phyloP scores from a whole-genome alignment of 2,888 invertebrate species.

The Melangyna quadrimaculata region DNA sequence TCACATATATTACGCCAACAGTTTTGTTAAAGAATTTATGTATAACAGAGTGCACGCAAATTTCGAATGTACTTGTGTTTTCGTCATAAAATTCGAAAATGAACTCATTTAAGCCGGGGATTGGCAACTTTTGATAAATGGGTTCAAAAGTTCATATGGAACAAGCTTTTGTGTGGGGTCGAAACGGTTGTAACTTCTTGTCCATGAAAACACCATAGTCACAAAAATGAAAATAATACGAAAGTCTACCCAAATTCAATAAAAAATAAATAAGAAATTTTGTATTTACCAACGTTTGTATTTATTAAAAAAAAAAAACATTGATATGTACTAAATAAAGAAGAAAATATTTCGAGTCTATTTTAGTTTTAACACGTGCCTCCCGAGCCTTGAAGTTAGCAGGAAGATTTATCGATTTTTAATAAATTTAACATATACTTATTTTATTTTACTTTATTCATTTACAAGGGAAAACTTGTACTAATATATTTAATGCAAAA shows the following conservation, averaged over 20 bases:
- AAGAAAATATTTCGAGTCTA: too few species aligned
- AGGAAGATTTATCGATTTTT: too few species aligned
- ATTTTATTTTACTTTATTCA: too few species aligned
- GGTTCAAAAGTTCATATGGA: not conserved
- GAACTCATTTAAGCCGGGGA: not conserved
- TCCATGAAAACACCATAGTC: not conserved
- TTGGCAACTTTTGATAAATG: not conserved
- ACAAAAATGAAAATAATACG: not conserved
- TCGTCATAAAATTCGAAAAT: not conserved
- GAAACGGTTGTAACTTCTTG: not conserved
- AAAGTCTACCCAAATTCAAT: not conserved
- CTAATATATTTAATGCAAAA: too few species aligned
- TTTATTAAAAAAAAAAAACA: too few species aligned
- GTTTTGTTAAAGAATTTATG: not conserved
- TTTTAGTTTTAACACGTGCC: too few species aligned
- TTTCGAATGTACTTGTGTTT: not conserved
- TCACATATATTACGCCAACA: constrained; percentile 13
- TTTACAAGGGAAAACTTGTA: too few species aligned
- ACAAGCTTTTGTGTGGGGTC: not conserved
- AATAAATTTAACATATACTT: too few species aligned
- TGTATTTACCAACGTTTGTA: too few species aligned
- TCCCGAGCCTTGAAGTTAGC: too few species aligned
- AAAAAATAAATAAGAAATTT: not conserved
- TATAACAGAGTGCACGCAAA: not conserved
- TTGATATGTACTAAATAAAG: too few species aligned